These are phyloP conservation scores for Netelia inedita DNA, from an alignment of 2,888 invertebrate species.

Conservation along the genomic window DNA sequence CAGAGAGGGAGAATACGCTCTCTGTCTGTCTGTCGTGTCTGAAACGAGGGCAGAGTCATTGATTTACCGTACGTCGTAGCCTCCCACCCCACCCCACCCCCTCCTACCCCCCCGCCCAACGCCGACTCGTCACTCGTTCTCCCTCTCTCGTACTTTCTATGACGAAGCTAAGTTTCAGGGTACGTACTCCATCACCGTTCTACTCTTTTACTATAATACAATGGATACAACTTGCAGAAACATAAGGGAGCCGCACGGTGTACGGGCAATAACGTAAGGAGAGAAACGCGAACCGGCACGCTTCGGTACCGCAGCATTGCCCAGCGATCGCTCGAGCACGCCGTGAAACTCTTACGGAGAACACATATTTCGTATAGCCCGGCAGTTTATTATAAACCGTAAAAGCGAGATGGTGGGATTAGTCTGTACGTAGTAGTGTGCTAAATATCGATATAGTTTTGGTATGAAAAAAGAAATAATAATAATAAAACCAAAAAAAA, in stretches of 20 bases:
- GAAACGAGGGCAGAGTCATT: constrained; percentile 71
- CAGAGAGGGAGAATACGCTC: constrained; percentile 48
- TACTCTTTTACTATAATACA: constrained; percentile 33
- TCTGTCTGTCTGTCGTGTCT: constrained; percentile 43
- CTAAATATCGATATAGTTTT: not conserved
- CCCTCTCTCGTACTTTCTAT: constrained; percentile 31
- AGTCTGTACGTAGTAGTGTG: constrained; percentile 5
- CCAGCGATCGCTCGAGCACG: constrained; percentile 27
- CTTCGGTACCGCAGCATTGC: constrained; percentile 36
- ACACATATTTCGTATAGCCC: constrained; percentile 53
- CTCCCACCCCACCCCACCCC: not conserved
- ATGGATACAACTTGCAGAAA: constrained; percentile 52
- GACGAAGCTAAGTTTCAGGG: constrained; percentile 42
- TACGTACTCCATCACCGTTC: constrained; percentile 12
- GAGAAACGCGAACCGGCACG: constrained; percentile 39
- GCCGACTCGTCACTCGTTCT: not conserved
- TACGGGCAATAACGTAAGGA: constrained; percentile 1
- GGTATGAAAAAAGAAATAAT: not conserved
- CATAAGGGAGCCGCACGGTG: constrained; percentile 37
- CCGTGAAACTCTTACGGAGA: constrained; percentile 56
- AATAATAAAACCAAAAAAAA: not conserved
- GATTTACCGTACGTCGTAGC: constrained; percentile 67
- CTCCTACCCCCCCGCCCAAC: not conserved
- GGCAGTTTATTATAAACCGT: constrained; percentile 61
- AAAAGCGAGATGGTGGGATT: constrained; percentile 30